A percentile compares a stretch with the other conserved stretches of the same genome.
Conservation (phyloP, 2,888 invertebrate species). For the Philhelius pedissequus region DNA sequence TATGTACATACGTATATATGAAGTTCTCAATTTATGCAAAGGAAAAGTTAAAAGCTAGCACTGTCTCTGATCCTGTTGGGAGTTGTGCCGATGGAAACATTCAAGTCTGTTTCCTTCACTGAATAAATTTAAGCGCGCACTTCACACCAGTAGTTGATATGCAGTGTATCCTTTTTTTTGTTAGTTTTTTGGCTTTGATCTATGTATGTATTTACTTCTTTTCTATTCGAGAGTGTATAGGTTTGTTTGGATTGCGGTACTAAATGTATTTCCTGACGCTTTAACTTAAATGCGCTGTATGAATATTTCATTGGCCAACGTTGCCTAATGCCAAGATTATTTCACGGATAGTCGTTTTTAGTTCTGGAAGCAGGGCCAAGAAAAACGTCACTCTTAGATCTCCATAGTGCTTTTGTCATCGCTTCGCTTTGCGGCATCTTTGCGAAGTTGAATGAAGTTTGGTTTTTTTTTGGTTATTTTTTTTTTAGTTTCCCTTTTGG, state of each 20-base stretch:
- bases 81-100: constrained; percentile 12
- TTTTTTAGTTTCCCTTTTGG: background rate
- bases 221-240: background rate
- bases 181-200: background rate
- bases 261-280: constrained; percentile 40
- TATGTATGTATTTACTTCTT: background rate
- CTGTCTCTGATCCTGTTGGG: constrained; percentile 30
- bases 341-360: constrained; percentile 11
- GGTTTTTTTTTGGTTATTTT: background rate
- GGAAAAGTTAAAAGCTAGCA: constrained; percentile 34
- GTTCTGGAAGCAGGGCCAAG: background rate
- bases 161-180: background rate
- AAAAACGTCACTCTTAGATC: background rate
- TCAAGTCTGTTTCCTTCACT: constrained; percentile 31
- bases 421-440: constrained; percentile 20
- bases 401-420: constrained; percentile 14
- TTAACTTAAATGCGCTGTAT: constrained; percentile 36
- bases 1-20: background rate
- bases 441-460: background rate
- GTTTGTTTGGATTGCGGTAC: background rate
- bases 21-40: background rate
- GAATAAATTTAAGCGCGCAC: constrained; percentile 40
- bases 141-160: background rate
- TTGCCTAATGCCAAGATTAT: constrained; percentile 26
- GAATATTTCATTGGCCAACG: constrained; percentile 42